Percentiles rank a stretch among this genome's conserved stretches.
These are phyloP conservation scores for Ectemnius lituratus DNA, from an alignment of 2,888 invertebrate genomes.

Conservation along the genomic window DNA sequence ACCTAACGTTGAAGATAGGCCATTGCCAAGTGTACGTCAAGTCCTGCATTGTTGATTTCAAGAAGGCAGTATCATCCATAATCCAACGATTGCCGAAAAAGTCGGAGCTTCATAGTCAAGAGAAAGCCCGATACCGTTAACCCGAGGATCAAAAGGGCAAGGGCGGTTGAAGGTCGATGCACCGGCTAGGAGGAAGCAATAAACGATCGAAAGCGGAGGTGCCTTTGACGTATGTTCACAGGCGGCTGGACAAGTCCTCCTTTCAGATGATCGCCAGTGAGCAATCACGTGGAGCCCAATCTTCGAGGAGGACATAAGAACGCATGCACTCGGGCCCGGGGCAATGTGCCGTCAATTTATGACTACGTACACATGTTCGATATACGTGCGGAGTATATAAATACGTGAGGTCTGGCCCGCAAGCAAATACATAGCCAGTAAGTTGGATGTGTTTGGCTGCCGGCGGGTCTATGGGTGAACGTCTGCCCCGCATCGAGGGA, in stretches of 20 bases:
- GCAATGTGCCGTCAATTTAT: slow-evolving; percentile 61
- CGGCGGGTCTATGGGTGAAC: background rate
- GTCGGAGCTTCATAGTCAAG: background rate
- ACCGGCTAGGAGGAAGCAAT: slow-evolving; percentile 57
- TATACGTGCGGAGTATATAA: slow-evolving; percentile 13
- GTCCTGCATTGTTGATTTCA: too few relatives aligned
- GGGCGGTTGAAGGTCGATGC: slow-evolving; percentile 43
- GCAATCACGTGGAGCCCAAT: slow-evolving; percentile 42
- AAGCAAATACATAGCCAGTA: background rate
- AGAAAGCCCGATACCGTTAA: slow-evolving; percentile 26
- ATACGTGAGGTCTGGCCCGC: slow-evolving; percentile 1
- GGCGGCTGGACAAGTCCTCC: slow-evolving; percentile 43
- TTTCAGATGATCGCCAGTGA: slow-evolving; percentile 45
- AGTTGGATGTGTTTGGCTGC: slow-evolving; percentile 3
- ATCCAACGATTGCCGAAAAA: background rate
- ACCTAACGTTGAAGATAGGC: too few relatives aligned
- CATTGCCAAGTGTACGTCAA: too few relatives aligned
- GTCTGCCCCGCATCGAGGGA: too few relatives aligned
- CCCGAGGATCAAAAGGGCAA: background rate
- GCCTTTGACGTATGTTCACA: slow-evolving; percentile 57
- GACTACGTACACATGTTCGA: slow-evolving; percentile 49
- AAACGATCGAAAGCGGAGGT: slow-evolving; percentile 63
- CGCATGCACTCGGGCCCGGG: slow-evolving; percentile 28
- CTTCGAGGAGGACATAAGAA: slow-evolving; percentile 36
- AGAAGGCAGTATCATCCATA: too few relatives aligned